These are phyloP conservation scores for Beris chalybata DNA, from an alignment of 2,888 invertebrate genomes.

Conservation along the genomic window DNA sequence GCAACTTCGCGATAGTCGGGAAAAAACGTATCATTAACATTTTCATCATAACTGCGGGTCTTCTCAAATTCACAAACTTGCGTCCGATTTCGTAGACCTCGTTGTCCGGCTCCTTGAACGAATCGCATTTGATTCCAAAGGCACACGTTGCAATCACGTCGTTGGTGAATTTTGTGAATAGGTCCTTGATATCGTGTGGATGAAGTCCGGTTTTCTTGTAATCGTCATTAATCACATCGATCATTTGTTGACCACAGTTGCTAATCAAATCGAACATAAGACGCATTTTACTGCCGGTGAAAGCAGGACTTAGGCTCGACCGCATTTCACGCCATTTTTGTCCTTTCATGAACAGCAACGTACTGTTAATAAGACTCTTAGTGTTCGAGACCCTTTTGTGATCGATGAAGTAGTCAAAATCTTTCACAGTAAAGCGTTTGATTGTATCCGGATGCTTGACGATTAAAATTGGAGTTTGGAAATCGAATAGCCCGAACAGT, in stretches of 20 bases:
- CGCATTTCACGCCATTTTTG: conserved; percentile 45
- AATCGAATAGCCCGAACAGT: conserved; percentile 46
- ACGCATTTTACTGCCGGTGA: conserved; percentile 57
- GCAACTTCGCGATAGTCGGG: conserved; percentile 41
- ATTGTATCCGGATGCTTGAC: conserved; percentile 44
- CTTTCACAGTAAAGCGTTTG: conserved; percentile 43
- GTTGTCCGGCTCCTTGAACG: conserved; percentile 56
- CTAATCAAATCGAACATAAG: conserved; percentile 48
- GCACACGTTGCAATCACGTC: conserved; percentile 60
- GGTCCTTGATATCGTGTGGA: conserved; percentile 27
- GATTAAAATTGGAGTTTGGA: conserved; percentile 38
- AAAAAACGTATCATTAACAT: conserved; percentile 38
- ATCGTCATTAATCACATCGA: conserved; percentile 56
- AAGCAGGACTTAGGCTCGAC: conserved; percentile 54
- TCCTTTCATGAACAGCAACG: conserved; percentile 28
- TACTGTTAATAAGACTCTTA: conserved; percentile 53
- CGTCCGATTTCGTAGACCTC: conserved; percentile 58
- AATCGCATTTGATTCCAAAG: conserved; percentile 59
- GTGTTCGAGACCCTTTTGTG: conserved; percentile 53
- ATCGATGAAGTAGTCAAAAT: conserved; percentile 44
- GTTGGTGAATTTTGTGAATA: conserved; percentile 35
- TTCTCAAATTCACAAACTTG: conserved; percentile 49
- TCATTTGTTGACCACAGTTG: conserved; percentile 28
- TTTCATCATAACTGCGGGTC: conserved; percentile 33
- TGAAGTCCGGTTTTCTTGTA: conserved; percentile 47